Evolutionary conservation across 2,888 invertebrate genomes (phyloP), one percentile per base, ranked within the genome.

Genomic region (Camptogramma bilineatum): DNA sequence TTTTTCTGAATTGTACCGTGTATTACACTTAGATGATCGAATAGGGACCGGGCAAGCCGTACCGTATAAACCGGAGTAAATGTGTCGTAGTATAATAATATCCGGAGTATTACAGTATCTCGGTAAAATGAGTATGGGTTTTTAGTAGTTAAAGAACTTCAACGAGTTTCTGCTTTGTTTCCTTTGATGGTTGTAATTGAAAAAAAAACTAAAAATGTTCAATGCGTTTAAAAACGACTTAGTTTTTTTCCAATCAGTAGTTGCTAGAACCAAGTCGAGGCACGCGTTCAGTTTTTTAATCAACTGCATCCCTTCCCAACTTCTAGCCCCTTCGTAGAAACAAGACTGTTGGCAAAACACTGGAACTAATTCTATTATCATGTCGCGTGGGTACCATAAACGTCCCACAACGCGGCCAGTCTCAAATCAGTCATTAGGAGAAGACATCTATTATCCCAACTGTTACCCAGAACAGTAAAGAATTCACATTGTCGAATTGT

Each of bases 301-400:
- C 59, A 52, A 59, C 72, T 70, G 73, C 77, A 61, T 77, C 62
- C 69, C 70, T 80, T 82, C 80, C 82, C 76, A 87, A 82, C 90
- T 87, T 87, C 83, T 77, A 71, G 64, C 62, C 70, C 75, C 77
- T 92, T 92, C 92, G 83, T 75, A 83, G 92, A 93, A 92, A 70
- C 72, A 83, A 80, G 72, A 73, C 74, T 90, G 87, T 88, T 90
- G 89, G 83, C 90, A 91, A 90, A 91, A 92, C 83, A 88, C 84
- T 91, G 93, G 86, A 91, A 92, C 91, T 84, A 92, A 93, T 93
- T 68, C 79, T 79, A 87, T 89, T 90, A 87, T 90, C 82, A 80
- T 87, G 93, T 90, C 93, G 93, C 93, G 93, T 93, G 93, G 93
- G 86, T 81, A 82, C 86, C 87, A 88, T 91, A 92, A 91, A 92